Conservation (phyloP, 2,888 invertebrate genomes). For the Lithophane leautieri region DNA sequence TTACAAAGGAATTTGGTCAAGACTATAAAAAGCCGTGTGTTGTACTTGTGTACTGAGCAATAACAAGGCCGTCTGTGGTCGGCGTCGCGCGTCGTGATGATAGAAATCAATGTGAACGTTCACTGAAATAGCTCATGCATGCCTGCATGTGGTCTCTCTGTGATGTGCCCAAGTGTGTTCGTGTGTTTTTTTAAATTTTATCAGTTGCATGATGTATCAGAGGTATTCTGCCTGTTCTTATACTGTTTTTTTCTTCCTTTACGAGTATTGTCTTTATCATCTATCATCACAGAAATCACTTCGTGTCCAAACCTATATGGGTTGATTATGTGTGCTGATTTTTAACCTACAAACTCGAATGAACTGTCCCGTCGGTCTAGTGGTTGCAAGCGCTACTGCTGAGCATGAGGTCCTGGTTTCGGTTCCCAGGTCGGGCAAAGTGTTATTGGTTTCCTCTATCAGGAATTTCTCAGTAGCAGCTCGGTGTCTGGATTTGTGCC, state of each 20-base stretch:
- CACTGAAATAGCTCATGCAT: not conserved
- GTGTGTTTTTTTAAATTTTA: not conserved
- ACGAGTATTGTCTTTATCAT: not conserved
- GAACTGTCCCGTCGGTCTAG: too few relatives aligned
- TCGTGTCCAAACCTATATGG: not conserved
- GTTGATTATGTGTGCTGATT: not conserved
- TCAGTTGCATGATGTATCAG: not conserved
- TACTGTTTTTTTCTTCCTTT: not conserved
- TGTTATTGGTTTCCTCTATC: too few relatives aligned
- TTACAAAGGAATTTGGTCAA: slow-evolving; percentile 34
- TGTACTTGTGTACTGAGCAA: slow-evolving; percentile 18
- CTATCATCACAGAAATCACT: not conserved
- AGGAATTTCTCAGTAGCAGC: too few relatives aligned
- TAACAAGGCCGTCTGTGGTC: not conserved
- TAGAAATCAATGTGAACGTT: not conserved
- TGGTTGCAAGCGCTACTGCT: too few relatives aligned
- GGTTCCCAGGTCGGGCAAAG: too few relatives aligned
- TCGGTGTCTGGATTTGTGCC: too few relatives aligned
- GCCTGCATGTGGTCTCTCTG: not conserved
- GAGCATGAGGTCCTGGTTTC: too few relatives aligned
- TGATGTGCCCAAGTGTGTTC: not conserved
- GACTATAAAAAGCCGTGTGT: slow-evolving; percentile 10
- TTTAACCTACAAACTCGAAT: not conserved
- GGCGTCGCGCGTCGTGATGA: not conserved
- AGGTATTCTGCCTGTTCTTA: too few relatives aligned